These are phyloP conservation scores for Drosophila neotestacea DNA, from an alignment of 2,888 invertebrate genomes.

Conservation along the genomic window DNA sequence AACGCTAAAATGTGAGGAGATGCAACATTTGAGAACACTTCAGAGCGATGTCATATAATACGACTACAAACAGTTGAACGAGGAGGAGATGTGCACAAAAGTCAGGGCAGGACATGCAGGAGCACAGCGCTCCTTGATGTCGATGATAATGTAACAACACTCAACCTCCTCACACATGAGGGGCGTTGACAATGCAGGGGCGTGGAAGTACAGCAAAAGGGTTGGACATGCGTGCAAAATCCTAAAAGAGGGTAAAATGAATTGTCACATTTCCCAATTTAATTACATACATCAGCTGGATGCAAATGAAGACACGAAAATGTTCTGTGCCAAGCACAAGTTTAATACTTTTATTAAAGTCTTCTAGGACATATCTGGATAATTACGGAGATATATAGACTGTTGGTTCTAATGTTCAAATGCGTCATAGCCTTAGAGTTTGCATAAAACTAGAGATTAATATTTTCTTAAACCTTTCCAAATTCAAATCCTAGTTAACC, in stretches of 20 bases:
- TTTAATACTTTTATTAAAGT: neutral
- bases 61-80: conserved; percentile 73
- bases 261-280: conserved; percentile 82
- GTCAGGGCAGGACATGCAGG: conserved; percentile 58
- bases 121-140: conserved; percentile 50
- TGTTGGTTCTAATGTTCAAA: too few species aligned
- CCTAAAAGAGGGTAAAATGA: conserved; percentile 44
- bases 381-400: neutral
- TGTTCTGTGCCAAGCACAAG: conserved; percentile 3
- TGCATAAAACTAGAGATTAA: too few species aligned
- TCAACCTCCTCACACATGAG: conserved; percentile 49
- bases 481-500: neutral
- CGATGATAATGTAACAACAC: conserved; percentile 78
- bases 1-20: conserved; percentile 37
- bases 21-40: conserved; percentile 71
- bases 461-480: too few species aligned
- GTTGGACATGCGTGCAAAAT: conserved; percentile 64
- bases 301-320: conserved; percentile 65
- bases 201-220: conserved; percentile 55
- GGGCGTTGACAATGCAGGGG: conserved; percentile 15
- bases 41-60: conserved; percentile 76
- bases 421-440: too few species aligned
- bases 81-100: conserved; percentile 21
- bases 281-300: conserved; percentile 76
- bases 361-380: neutral